Percentiles rank a stretch among this genome's conserved stretches.
phyloP scores from a whole-genome alignment of 1,140 invertebrate genomes.

The Eriosoma lanigerum region DNA sequence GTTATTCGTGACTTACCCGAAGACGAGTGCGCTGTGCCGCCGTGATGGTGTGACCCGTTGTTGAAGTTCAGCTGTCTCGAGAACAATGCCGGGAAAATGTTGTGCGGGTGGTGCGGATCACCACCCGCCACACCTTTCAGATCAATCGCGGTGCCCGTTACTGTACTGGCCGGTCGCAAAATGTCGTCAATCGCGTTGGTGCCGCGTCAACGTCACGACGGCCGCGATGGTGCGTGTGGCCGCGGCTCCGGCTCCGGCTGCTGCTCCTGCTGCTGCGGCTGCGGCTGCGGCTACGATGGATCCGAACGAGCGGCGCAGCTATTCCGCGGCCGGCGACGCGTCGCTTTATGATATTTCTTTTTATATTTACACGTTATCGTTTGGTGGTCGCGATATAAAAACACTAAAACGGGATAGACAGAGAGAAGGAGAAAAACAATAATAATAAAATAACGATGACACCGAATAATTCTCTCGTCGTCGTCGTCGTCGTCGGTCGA shows the following conservation, averaged over 20 bases:
- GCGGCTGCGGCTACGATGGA: too few relatives aligned
- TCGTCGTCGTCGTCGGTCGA: too few relatives aligned
- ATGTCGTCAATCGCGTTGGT: neutral
- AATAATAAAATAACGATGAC: too few relatives aligned
- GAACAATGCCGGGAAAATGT: slow-evolving; percentile 86
- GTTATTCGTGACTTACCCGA: slow-evolving; percentile 48
- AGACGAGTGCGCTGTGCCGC: slow-evolving; percentile 34
- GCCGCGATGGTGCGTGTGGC: neutral
- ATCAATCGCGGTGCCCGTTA: slow-evolving; percentile 51
- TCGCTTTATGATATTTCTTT: neutral
- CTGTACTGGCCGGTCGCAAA: slow-evolving; percentile 14
- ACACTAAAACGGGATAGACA: too few relatives aligned
- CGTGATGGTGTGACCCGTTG: slow-evolving; percentile 53
- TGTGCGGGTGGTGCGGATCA: slow-evolving; percentile 70
- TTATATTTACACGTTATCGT: too few relatives aligned
- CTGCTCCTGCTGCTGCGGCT: neutral
- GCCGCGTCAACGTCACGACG: neutral
- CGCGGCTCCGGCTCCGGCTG: neutral
- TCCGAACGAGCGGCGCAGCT: neutral
- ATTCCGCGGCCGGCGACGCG: neutral
- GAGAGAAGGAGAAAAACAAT: too few relatives aligned
- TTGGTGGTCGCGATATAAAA: too few relatives aligned
- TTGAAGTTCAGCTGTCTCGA: slow-evolving; percentile 79
- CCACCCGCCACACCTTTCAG: slow-evolving; percentile 50
- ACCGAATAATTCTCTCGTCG: too few relatives aligned